phyloP scores from a whole-genome alignment of 2,888 invertebrate genomes.

The Nomada flava region DNA sequence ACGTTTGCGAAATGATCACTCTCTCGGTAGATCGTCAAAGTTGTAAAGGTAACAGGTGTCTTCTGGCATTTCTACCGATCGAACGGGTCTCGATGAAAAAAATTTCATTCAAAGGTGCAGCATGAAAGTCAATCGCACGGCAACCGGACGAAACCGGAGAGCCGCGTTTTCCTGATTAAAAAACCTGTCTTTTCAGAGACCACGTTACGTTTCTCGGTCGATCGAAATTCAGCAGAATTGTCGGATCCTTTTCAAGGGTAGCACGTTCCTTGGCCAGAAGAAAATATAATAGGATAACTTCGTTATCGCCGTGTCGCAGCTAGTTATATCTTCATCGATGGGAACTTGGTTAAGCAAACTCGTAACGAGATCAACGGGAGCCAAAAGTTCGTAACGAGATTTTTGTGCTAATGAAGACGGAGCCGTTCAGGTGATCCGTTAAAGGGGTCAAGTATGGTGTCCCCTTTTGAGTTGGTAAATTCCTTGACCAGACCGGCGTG shows the following conservation, averaged over 20 bases:
- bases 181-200: neutral
- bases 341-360: neutral
- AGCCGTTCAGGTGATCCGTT: constrained; percentile 37
- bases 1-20: too few species aligned
- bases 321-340: neutral
- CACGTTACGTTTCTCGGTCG: neutral
- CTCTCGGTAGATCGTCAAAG: neutral
- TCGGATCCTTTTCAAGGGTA: neutral
- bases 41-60: constrained; percentile 29
- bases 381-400: constrained; percentile 18
- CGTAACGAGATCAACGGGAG: constrained; percentile 28
- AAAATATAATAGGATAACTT: neutral
- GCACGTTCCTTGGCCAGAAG: neutral
- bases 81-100: constrained; percentile 28
- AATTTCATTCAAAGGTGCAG: constrained; percentile 29
- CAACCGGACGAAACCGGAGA: constrained; percentile 11
- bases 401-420: constrained; percentile 6
- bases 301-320: neutral
- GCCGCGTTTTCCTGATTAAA: constrained; percentile 15
- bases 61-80: neutral
- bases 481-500: constrained; percentile 33
- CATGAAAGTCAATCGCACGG: constrained; percentile 46
- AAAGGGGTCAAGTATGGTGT: constrained; percentile 42
- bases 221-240: neutral
- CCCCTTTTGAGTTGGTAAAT: constrained; percentile 34